A percentile compares a stretch with the other conserved stretches of the same genome.
Conservation (phyloP, 2,113 vertebrate species). For the Castor canadensis region DNA sequence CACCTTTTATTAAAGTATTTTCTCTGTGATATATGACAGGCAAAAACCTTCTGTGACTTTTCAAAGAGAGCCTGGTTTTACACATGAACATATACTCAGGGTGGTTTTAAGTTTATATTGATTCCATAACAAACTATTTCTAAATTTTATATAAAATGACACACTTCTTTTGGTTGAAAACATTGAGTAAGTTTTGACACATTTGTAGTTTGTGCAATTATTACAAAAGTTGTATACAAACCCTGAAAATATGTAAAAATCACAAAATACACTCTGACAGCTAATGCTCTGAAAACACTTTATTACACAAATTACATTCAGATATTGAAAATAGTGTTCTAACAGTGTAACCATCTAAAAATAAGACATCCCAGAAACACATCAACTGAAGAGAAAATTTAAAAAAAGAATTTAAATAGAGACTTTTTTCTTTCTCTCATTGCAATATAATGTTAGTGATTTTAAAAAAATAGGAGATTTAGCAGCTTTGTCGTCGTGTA, state of each 20-base stretch:
- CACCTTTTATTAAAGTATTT: constrained; percentile 77
- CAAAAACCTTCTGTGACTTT: constrained; percentile 62
- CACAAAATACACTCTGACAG: constrained; percentile 81
- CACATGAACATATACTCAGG: constrained; percentile 48
- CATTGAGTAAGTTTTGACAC: constrained; percentile 40
- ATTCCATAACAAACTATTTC: constrained; percentile 71
- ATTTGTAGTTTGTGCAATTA: constrained; percentile 49
- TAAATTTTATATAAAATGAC: constrained; percentile 70
- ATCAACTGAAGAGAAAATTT: constrained; percentile 84
- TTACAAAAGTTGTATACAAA: constrained; percentile 70
- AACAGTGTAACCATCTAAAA: constrained; percentile 98
- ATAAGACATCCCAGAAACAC: constrained; percentile 92
- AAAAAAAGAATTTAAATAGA: constrained; percentile 90
- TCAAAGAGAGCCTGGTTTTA: constrained; percentile 64
- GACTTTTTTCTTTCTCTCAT: constrained; percentile 86
- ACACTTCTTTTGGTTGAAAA: constrained; percentile 64
- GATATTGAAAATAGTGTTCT: constrained; percentile 99
- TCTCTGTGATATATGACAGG: constrained; percentile 66
- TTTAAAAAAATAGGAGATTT: constrained; percentile 91
- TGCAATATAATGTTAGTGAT: constrained; percentile 89
- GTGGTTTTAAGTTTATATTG: constrained; percentile 50
- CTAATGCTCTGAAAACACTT: constrained; percentile 98
- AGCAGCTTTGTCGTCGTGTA: constrained; percentile 90
- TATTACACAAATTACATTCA: constrained; percentile 99
- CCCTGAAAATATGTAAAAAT: constrained; percentile 70